phyloP scores from a whole-genome alignment of 2,113 vertebrate species.

The Rhea pennata region DNA sequence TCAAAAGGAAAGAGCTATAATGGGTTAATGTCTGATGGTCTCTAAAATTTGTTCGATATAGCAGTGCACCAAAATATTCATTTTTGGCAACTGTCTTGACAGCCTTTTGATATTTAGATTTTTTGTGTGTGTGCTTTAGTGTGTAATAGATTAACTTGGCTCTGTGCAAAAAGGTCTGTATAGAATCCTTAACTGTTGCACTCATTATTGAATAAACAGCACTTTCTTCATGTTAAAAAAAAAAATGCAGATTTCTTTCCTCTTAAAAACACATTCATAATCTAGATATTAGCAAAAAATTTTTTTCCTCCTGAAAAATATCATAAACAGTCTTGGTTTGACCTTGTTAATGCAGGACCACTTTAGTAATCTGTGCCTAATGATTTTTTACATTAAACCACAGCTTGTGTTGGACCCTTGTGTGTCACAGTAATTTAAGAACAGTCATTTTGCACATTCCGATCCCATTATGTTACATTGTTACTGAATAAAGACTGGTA shows the following conservation, averaged over 20 bases:
- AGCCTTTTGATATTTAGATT: constrained; percentile 28
- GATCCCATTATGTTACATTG: constrained; percentile 98
- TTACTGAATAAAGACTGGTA: constrained; percentile 98
- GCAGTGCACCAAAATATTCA: not conserved
- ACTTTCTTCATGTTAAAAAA: constrained; percentile 8
- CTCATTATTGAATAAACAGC: constrained; percentile 36
- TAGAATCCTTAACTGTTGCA: constrained; percentile 41
- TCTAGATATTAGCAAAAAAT: constrained; percentile 72
- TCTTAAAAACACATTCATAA: constrained; percentile 54
- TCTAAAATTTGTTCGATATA: constrained; percentile 40
- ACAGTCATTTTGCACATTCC: constrained; percentile 97
- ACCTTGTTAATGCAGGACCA: constrained; percentile 84
- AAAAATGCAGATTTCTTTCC: not conserved
- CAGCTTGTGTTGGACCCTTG: constrained; percentile 86
- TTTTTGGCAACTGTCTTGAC: constrained; percentile 36
- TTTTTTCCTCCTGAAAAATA: constrained; percentile 66
- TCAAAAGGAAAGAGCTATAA: not conserved
- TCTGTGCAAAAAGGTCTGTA: constrained; percentile 44
- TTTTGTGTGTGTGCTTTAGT: constrained; percentile 51
- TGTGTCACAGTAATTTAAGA: constrained; percentile 95
- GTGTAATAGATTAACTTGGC: constrained; percentile 60
- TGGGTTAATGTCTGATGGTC: not conserved
- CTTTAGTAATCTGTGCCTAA: constrained; percentile 88
- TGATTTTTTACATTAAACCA: constrained; percentile 91
- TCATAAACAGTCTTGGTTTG: constrained; percentile 78